phyloP scores from a whole-genome alignment of 1,140 invertebrate genomes.

The Drosophila ironensis region DNA sequence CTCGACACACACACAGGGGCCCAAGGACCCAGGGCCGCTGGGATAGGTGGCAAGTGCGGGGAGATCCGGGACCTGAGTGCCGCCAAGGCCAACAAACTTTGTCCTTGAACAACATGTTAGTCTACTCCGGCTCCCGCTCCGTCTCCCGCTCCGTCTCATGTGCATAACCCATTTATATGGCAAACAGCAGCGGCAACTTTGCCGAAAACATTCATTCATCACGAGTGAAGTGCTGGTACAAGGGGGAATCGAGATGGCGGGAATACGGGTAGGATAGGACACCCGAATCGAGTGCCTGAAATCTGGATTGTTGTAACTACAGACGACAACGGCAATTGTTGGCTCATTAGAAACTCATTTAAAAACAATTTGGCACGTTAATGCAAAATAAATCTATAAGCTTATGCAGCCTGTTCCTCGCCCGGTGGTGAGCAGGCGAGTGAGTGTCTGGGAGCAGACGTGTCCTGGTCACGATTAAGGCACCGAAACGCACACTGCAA shows the following conservation, averaged over 20 bases:
- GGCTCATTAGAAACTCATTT: slow-evolving; percentile 80
- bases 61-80: slow-evolving; percentile 6
- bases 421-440: slow-evolving; percentile 8
- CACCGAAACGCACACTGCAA: slow-evolving; percentile 58
- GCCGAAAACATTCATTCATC: slow-evolving; percentile 62
- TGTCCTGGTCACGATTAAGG: slow-evolving; percentile 23
- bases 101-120: slow-evolving; percentile 52
- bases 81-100: slow-evolving; percentile 70
- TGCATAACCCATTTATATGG: slow-evolving; percentile 55
- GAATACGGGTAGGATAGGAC: neutral
- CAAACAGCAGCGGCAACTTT: slow-evolving; percentile 40
- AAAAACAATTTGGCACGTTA: slow-evolving; percentile 80
- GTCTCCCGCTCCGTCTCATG: slow-evolving; percentile 15
- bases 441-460: slow-evolving; percentile 14
- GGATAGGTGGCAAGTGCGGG: neutral
- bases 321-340: slow-evolving; percentile 66
- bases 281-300: slow-evolving; percentile 32
- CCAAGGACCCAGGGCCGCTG: neutral
- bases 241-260: neutral
- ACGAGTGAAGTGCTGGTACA: slow-evolving; percentile 11
- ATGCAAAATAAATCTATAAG: slow-evolving; percentile 80
- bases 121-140: slow-evolving; percentile 14
- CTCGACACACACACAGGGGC: slow-evolving; percentile 19
- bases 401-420: slow-evolving; percentile 49
- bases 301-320: slow-evolving; percentile 38